These are phyloP conservation scores for Yponomeuta malinellus DNA, from an alignment of 2,888 invertebrate genomes.

Conservation along the genomic window DNA sequence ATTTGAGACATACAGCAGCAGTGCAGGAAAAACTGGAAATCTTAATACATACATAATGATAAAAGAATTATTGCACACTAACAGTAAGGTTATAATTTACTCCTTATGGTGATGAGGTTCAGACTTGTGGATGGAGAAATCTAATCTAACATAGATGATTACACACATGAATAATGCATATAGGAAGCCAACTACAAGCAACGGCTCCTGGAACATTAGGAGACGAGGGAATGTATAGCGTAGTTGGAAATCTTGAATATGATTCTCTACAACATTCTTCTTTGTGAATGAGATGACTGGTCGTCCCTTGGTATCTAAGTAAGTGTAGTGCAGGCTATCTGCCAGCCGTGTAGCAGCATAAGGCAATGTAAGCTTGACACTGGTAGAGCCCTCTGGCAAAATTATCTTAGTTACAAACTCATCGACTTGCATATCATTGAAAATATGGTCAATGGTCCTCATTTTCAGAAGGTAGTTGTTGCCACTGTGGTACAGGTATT, in stretches of 20 bases:
- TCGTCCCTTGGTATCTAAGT: slow-evolving; percentile 95
- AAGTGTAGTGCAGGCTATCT: slow-evolving; percentile 90
- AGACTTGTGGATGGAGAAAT: slow-evolving; percentile 92
- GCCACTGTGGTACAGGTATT: slow-evolving; percentile 90
- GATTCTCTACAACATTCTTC: slow-evolving; percentile 94
- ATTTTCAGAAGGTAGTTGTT: slow-evolving; percentile 91
- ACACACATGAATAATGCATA: slow-evolving; percentile 93
- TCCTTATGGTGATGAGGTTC: slow-evolving; percentile 73
- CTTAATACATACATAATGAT: slow-evolving; percentile 20
- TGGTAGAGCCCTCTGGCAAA: slow-evolving; percentile 93
- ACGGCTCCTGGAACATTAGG: slow-evolving; percentile 94
- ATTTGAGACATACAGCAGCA: slow-evolving; percentile 36
- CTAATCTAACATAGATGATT: slow-evolving; percentile 95
- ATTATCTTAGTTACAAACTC: slow-evolving; percentile 91
- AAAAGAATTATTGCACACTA: neutral
- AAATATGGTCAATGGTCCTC: slow-evolving; percentile 96
- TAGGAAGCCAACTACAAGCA: slow-evolving; percentile 91
- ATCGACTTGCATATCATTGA: slow-evolving; percentile 97
- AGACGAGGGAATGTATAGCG: slow-evolving; percentile 91
- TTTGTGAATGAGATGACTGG: slow-evolving; percentile 89
- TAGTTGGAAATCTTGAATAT: slow-evolving; percentile 95
- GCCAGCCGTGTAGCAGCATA: slow-evolving; percentile 84
- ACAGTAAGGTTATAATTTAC: slow-evolving; percentile 33
- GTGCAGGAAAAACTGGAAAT: slow-evolving; percentile 42
- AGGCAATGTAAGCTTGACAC: slow-evolving; percentile 87